Evolutionary conservation across 2,888 invertebrate species (phyloP).

Genomic region (Balanococcus diminutus): DNA sequence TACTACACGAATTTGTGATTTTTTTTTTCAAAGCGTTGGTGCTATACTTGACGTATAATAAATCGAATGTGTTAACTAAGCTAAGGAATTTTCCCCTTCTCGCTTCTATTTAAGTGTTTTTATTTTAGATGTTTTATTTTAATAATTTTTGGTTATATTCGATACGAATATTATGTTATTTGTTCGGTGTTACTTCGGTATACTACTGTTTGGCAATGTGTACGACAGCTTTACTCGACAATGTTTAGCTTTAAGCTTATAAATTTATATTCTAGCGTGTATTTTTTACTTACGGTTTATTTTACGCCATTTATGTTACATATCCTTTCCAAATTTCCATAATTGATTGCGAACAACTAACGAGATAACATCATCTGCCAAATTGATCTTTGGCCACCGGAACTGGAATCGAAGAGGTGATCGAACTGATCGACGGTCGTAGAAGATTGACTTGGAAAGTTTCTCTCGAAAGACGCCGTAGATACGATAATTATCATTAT

Average conservation of each 20-base stretch:
- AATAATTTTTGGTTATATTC: not conserved
- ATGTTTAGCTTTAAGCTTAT: slow-evolving; percentile 30
- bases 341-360: not conserved
- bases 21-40: slow-evolving; percentile 29
- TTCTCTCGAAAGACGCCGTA: not conserved
- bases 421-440: too few relatives aligned
- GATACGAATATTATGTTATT: not conserved
- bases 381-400: not conserved
- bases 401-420: not conserved
- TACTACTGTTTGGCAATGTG: not conserved
- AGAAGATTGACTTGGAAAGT: too few relatives aligned
- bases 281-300: not conserved
- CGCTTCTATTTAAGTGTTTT: slow-evolving; percentile 2
- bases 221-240: not conserved
- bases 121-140: not conserved
- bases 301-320: slow-evolving; percentile 13
- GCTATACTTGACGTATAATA: slow-evolving; percentile 28
- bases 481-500: not conserved
- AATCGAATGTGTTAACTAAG: slow-evolving; percentile 13
- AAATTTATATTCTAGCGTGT: not conserved
- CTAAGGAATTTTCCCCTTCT: slow-evolving; percentile 22
- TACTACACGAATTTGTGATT: slow-evolving; percentile 23
- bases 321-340: not conserved
- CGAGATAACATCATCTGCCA: too few relatives aligned
- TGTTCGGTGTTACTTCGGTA: not conserved